Conservation (phyloP, 2,888 invertebrate genomes). For the Chesias legatella region DNA sequence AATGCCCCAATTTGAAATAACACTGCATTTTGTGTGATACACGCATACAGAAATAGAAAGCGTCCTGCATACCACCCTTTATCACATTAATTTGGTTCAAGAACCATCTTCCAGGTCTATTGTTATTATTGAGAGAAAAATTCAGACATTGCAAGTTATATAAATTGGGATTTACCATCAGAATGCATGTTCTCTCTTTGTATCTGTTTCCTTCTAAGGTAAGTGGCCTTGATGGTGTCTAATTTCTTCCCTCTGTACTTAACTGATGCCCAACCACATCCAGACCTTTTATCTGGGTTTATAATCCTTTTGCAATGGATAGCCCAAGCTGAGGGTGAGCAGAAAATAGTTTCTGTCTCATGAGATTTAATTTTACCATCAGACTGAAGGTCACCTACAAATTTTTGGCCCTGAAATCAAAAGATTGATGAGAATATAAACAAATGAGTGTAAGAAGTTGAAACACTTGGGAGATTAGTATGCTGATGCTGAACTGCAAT, state of each 20-base stretch:
- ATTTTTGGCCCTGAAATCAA: constrained; percentile 87
- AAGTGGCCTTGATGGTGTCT: constrained; percentile 92
- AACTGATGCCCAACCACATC: constrained; percentile 96
- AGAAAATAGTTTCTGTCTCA: constrained; percentile 92
- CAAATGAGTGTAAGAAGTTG: too few species aligned
- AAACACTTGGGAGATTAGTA: too few species aligned
- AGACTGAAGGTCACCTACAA: constrained; percentile 90
- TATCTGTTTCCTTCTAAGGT: constrained; percentile 85
- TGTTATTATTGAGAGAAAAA: too few species aligned
- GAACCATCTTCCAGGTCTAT: too few species aligned
- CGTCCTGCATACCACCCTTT: too few species aligned
- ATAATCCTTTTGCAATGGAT: constrained; percentile 94
- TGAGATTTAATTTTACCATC: constrained; percentile 94
- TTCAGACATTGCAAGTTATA: too few species aligned
- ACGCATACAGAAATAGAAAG: too few species aligned
- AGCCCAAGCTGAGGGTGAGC: constrained; percentile 96
- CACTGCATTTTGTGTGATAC: too few species aligned
- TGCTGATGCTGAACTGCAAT: too few species aligned
- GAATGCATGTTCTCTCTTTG: constrained; percentile 79
- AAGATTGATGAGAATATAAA: not conserved
- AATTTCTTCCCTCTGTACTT: constrained; percentile 93
- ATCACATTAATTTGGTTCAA: too few species aligned
- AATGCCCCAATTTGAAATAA: too few species aligned
- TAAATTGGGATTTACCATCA: constrained; percentile 66
- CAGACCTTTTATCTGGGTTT: constrained; percentile 94